These are phyloP conservation scores for Malacoctenus gilli DNA, from an alignment of 2,797 vertebrate species.

Conservation along the genomic window DNA sequence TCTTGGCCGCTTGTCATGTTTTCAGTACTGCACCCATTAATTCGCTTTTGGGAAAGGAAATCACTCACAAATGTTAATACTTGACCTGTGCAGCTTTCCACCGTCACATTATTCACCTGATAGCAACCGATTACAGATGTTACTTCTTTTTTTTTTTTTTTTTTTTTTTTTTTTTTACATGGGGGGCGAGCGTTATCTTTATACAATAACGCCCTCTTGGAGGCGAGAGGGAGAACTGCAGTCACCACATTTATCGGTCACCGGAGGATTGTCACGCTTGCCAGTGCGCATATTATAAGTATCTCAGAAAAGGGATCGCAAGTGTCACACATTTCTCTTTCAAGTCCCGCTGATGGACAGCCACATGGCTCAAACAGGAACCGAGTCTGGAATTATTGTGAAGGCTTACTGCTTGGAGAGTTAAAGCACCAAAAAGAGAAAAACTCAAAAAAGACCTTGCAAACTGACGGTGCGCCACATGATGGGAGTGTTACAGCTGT, in stretches of 20 bases:
- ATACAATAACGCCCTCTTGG: slow-evolving; percentile 72
- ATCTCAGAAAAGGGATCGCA: slow-evolving; percentile 22
- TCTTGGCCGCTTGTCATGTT: too few relatives aligned
- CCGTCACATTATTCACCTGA: neutral
- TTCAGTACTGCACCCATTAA: too few relatives aligned
- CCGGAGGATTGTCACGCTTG: slow-evolving; percentile 29
- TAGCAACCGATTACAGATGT: too few relatives aligned
- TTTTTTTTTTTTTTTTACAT: too few relatives aligned
- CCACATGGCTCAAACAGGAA: slow-evolving; percentile 5
- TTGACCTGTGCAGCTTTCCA: neutral
- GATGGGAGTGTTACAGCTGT: neutral
- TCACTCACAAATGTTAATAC: neutral
- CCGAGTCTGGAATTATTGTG: slow-evolving; percentile 4
- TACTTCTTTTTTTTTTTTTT: too few relatives aligned
- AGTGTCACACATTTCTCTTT: slow-evolving; percentile 43
- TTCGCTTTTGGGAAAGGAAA: neutral
- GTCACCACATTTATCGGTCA: slow-evolving; percentile 7
- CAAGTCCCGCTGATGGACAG: slow-evolving; percentile 32
- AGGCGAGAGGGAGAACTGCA: slow-evolving; percentile 34
- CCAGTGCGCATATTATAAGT: slow-evolving; percentile 42
- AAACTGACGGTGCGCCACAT: slow-evolving; percentile 11
- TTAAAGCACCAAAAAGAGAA: slow-evolving; percentile 4
- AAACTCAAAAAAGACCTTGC: slow-evolving; percentile 1
- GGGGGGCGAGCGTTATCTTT: too few relatives aligned
- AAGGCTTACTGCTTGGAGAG: slow-evolving; percentile 27